These are phyloP conservation scores for Fulica atra DNA, from an alignment of 2,113 vertebrate genomes.

Conservation along the genomic window DNA sequence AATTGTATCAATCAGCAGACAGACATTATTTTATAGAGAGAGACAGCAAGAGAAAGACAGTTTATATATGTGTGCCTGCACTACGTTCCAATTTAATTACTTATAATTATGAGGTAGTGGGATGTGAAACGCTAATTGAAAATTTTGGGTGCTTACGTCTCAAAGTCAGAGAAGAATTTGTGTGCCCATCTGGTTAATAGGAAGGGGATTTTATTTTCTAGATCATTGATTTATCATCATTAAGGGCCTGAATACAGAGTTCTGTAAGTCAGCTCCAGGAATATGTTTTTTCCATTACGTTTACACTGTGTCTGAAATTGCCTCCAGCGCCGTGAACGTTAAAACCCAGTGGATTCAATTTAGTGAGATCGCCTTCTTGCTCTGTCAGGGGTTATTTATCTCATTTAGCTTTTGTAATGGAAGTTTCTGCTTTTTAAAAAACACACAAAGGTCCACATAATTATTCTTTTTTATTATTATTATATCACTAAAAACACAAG, in stretches of 20 bases:
- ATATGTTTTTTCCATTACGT: constrained; percentile 21
- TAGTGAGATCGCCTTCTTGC: not conserved
- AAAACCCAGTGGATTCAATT: constrained; percentile 32
- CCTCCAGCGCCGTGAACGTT: not conserved
- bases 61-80: not conserved
- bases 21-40: not conserved
- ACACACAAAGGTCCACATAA: not conserved
- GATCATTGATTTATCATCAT: constrained; percentile 76
- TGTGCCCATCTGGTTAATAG: constrained; percentile 76
- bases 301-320: not conserved
- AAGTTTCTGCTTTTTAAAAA: not conserved
- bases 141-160: constrained; percentile 61
- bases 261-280: constrained; percentile 28
- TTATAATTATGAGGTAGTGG: constrained; percentile 52
- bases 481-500: not conserved
- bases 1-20: not conserved
- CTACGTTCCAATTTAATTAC: constrained; percentile 36
- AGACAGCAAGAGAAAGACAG: not conserved
- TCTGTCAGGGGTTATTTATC: constrained; percentile 21
- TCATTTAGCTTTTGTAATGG: not conserved
- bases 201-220: constrained; percentile 77
- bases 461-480: not conserved
- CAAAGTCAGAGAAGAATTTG: constrained; percentile 49
- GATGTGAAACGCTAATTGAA: constrained; percentile 74
- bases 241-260: not conserved